Evolutionary conservation across 37 sponge, comb jelly and placozoan species (phyloP).

Genomic region (Halichondria panicea): DNA sequence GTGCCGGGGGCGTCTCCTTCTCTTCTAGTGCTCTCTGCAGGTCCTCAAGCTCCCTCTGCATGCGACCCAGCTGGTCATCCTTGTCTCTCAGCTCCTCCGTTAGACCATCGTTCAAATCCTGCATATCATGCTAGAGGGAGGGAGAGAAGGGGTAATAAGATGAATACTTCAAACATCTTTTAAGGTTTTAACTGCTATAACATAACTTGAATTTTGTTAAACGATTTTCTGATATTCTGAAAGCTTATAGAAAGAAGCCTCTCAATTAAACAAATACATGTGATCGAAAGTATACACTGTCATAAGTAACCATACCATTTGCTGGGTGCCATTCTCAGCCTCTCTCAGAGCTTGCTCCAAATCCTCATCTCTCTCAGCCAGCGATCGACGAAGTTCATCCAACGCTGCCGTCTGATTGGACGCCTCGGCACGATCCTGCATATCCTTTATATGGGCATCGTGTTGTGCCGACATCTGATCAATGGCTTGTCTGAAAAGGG

Average conservation of each 20-base stretch:
- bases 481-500: constrained; percentile 45
- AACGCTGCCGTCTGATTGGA: constrained; percentile 15
- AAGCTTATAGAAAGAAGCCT: background rate
- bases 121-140: constrained; percentile 21
- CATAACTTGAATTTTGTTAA: too few species aligned
- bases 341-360: constrained; percentile 9
- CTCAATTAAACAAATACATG: too few species aligned
- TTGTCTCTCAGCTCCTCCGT: constrained; percentile 24
- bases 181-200: too few species aligned
- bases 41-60: constrained; percentile 10
- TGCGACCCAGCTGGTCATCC: constrained; percentile 13
- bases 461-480: constrained; percentile 53
- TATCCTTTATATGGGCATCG: constrained; percentile 39
- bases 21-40: constrained; percentile 13
- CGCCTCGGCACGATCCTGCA: constrained; percentile 4
- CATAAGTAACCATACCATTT: constrained; percentile 19
- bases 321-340: constrained; percentile 3
- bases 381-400: constrained; percentile 25
- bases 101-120: constrained; percentile 14
- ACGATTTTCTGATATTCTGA: background rate
- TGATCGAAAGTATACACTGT: too few species aligned
- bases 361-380: constrained; percentile 33
- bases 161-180: too few species aligned
- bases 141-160: too few species aligned
- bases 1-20: constrained; percentile 13